These are phyloP conservation scores for Alectura lathami DNA, from an alignment of 2,113 vertebrate genomes.

Conservation along the genomic window DNA sequence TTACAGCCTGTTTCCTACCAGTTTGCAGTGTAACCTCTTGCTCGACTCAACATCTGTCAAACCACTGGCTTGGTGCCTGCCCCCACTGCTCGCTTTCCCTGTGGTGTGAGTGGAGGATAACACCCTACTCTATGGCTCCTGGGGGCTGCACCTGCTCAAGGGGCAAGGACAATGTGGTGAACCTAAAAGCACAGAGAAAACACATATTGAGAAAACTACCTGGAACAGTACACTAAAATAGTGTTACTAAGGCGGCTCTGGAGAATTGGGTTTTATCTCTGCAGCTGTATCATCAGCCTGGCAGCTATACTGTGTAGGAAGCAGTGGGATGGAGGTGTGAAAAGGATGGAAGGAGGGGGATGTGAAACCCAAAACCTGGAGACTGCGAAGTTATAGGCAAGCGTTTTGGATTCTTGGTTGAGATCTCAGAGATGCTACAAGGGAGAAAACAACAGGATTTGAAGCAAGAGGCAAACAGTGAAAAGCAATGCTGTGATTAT, in stretches of 20 bases:
- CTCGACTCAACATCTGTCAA: accelerated
- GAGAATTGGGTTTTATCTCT: constrained; percentile 11
- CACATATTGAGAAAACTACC: background rate
- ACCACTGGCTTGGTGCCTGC: background rate
- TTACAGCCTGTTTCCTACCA: background rate
- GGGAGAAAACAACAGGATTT: background rate
- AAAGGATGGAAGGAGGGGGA: constrained; percentile 13
- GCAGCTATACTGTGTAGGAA: constrained; percentile 57
- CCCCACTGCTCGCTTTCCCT: background rate
- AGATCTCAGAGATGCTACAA: background rate
- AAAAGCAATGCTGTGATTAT: background rate
- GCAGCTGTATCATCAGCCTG: constrained; percentile 40
- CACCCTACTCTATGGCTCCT: background rate
- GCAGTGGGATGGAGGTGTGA: constrained; percentile 36
- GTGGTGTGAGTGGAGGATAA: background rate
- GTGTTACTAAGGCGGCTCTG: background rate
- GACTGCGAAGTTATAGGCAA: background rate
- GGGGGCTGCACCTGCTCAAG: background rate
- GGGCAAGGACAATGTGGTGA: background rate
- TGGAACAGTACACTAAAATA: background rate
- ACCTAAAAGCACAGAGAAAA: background rate
- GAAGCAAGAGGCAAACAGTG: background rate
- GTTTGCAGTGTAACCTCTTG: background rate
- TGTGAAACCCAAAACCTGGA: constrained; percentile 16
- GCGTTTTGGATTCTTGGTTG: background rate